Conservation (phyloP, 2,888 invertebrate species). For the Himalopsyche japonica region DNA sequence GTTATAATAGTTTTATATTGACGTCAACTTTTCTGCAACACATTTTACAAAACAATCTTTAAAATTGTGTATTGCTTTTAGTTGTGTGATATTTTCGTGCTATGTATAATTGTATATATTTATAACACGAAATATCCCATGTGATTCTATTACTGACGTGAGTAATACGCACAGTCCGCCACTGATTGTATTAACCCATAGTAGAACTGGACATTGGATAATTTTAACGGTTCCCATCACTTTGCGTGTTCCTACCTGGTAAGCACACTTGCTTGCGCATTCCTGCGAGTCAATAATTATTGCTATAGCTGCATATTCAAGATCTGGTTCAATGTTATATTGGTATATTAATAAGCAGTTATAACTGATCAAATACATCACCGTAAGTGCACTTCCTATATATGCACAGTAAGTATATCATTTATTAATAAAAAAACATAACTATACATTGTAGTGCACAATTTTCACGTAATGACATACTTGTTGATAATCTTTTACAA, state of each 20-base stretch:
- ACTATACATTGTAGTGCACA: too few relatives aligned
- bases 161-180: not conserved
- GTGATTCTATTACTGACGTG: too few relatives aligned
- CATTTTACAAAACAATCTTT: too few relatives aligned
- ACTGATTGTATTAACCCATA: not conserved
- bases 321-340: constrained; percentile 29
- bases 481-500: too few relatives aligned
- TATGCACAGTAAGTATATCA: not conserved
- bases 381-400: not conserved
- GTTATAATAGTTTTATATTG: too few relatives aligned
- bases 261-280: not conserved
- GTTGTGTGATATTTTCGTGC: too few relatives aligned
- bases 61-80: too few relatives aligned
- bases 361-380: constrained; percentile 14
- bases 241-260: not conserved
- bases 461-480: too few relatives aligned
- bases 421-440: too few relatives aligned
- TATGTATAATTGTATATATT: too few relatives aligned
- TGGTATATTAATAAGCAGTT: not conserved
- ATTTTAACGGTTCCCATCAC: not conserved
- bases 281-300: not conserved
- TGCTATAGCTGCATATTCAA: constrained; percentile 27
- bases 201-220: not conserved
- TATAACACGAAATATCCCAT: too few relatives aligned
- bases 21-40: too few relatives aligned